Percentiles rank a stretch among this genome's conserved stretches.
Evolutionary conservation across 2,797 vertebrate genomes (phyloP).

Genomic region (Anniella stebbinsi): DNA sequence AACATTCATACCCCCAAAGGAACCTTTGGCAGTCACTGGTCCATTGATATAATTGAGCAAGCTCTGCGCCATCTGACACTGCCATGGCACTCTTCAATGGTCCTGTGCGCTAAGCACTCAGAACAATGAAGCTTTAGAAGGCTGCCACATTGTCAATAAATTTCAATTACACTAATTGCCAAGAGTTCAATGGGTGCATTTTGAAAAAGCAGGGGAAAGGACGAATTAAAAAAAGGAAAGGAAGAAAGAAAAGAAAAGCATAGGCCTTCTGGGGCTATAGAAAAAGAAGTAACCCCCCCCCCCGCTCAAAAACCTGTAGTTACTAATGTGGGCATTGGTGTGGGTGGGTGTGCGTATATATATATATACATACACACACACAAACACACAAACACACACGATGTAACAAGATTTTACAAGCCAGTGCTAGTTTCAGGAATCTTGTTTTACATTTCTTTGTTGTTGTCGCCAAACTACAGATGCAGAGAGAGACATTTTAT

Average conservation of each 20-base stretch:
- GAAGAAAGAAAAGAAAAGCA: constrained; percentile 64
- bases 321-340: constrained; percentile 80
- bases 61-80: constrained; percentile 89
- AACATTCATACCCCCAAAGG: constrained; percentile 95
- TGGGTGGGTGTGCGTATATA: background rate
- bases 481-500: constrained; percentile 80
- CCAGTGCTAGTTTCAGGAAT: constrained; percentile 78
- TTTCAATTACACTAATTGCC: constrained; percentile 98
- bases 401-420: constrained; percentile 85
- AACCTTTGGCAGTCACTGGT: constrained; percentile 93
- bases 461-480: constrained; percentile 79
- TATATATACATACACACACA: constrained; percentile 45
- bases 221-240: constrained; percentile 30
- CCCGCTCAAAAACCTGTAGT: constrained; percentile 73
- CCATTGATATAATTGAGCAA: constrained; percentile 95
- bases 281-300: constrained; percentile 79
- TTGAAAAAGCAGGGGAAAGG: constrained; percentile 81
- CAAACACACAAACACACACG: constrained; percentile 58
- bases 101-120: constrained; percentile 84
- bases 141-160: constrained; percentile 92
- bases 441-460: constrained; percentile 87
- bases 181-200: constrained; percentile 92
- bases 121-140: constrained; percentile 92
- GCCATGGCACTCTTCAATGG: constrained; percentile 84
- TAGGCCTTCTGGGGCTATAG: constrained; percentile 76